Conservation (phyloP, 2,888 invertebrate genomes). For the Cantharis rustica region DNA sequence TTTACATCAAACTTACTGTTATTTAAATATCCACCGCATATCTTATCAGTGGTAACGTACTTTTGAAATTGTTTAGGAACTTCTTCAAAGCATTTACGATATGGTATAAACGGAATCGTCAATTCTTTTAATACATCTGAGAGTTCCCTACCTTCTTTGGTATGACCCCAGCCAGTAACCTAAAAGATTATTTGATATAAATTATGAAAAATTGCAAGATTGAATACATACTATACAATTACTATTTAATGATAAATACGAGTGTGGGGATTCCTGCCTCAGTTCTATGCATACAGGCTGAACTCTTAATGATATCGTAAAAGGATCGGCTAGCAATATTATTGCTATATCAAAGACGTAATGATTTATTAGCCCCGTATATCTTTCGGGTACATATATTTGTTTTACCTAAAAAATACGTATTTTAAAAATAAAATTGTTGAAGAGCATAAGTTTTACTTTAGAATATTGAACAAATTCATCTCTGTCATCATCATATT, state of each 20-base stretch:
- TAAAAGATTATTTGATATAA: background rate
- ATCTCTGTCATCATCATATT: slow-evolving; percentile 40
- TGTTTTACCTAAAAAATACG: slow-evolving; percentile 31
- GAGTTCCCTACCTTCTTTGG: background rate
- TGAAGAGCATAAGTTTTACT: background rate
- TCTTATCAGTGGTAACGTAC: background rate
- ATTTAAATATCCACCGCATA: background rate
- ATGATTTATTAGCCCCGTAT: slow-evolving; percentile 35
- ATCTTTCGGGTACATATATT: slow-evolving; percentile 35
- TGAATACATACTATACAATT: slow-evolving; percentile 36
- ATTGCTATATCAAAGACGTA: slow-evolving; percentile 49
- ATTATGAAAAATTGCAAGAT: no score
- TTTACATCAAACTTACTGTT: background rate
- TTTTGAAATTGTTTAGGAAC: background rate
- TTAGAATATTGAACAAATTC: background rate
- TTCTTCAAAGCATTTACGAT: background rate
- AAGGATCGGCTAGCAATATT: slow-evolving; percentile 39
- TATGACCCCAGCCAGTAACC: background rate
- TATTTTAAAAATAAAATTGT: no score
- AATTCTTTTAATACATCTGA: background rate
- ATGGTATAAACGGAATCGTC: background rate
- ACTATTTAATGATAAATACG: slow-evolving; percentile 2
- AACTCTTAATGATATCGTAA: slow-evolving; percentile 45
- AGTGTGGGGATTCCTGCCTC: no score
- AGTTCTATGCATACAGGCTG: slow-evolving; percentile 46